Evolutionary conservation across 1,140 invertebrate genomes (phyloP).

Genomic region (Drosophila kohkoa): DNA sequence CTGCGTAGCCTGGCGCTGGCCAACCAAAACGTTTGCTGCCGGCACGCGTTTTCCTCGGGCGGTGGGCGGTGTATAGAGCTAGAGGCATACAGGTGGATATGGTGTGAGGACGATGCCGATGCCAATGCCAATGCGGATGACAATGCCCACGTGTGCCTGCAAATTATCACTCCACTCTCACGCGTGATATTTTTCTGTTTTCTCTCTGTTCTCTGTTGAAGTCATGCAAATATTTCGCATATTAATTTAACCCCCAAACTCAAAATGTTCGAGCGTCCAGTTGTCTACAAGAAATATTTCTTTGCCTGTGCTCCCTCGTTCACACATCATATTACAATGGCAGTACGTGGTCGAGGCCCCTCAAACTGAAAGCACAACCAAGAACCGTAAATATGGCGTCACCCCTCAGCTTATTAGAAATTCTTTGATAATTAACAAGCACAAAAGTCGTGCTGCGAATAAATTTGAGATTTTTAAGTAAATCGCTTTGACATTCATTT

Average conservation of each 20-base stretch:
- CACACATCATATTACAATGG: neutral
- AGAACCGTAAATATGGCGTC: neutral
- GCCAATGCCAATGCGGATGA: neutral
- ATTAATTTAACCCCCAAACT: constrained; percentile 54
- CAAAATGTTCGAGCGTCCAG: constrained; percentile 17
- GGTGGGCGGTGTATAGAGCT: neutral
- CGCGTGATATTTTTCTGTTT: constrained; percentile 52
- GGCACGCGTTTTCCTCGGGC: constrained; percentile 45
- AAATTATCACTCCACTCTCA: constrained; percentile 15
- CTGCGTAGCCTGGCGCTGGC: constrained; percentile 61
- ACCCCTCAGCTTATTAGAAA: constrained; percentile 11
- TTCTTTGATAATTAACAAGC: constrained; percentile 9
- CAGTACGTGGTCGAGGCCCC: neutral
- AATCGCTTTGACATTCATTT: constrained; percentile 10
- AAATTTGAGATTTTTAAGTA: constrained; percentile 3
- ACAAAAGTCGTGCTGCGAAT: neutral
- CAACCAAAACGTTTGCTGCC: constrained; percentile 77
- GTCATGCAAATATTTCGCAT: constrained; percentile 57
- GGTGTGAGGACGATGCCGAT: constrained; percentile 11
- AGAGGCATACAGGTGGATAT: neutral
- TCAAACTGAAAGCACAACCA: too few relatives aligned
- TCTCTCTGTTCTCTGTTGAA: neutral
- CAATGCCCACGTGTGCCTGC: constrained; percentile 26
- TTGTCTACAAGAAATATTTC: constrained; percentile 1
- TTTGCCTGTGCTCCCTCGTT: constrained; percentile 1